phyloP scores from a whole-genome alignment of 1,140 invertebrate genomes.

The Notospermus geniculatus region DNA sequence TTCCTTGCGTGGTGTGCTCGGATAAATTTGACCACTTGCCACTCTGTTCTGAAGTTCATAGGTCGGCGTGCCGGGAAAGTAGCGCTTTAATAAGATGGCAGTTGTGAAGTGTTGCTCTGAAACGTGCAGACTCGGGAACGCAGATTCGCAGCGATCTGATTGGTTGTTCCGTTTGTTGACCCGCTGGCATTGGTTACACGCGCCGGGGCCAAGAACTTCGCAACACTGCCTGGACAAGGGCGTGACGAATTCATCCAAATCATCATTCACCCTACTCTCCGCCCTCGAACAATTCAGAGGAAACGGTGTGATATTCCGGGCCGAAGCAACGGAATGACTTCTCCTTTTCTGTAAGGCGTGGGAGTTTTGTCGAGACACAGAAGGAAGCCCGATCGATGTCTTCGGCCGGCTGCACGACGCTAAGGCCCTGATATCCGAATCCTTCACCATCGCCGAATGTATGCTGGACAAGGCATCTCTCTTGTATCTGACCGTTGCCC shows the following conservation, averaged over 20 bases:
- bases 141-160: not conserved
- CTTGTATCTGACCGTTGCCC: too few relatives aligned
- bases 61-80: constrained; percentile 1
- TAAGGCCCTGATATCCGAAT: too few relatives aligned
- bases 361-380: too few relatives aligned
- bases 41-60: not conserved
- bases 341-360: too few relatives aligned
- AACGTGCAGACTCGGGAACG: constrained; percentile 1
- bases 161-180: not conserved
- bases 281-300: not conserved
- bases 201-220: constrained; percentile 6
- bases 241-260: constrained; percentile 1
- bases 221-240: not conserved
- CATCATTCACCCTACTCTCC: constrained; percentile 2
- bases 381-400: too few relatives aligned
- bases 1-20: not conserved
- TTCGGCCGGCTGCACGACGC: too few relatives aligned
- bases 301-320: too few relatives aligned
- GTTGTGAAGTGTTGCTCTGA: constrained; percentile 7
- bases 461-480: too few relatives aligned
- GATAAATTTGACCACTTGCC: not conserved
- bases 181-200: not conserved
- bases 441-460: too few relatives aligned
- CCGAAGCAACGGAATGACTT: too few relatives aligned
- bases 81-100: not conserved